Base-by-base conservation (phyloP, 2,888 invertebrate genomes). In the Graphium colonna region DNA sequence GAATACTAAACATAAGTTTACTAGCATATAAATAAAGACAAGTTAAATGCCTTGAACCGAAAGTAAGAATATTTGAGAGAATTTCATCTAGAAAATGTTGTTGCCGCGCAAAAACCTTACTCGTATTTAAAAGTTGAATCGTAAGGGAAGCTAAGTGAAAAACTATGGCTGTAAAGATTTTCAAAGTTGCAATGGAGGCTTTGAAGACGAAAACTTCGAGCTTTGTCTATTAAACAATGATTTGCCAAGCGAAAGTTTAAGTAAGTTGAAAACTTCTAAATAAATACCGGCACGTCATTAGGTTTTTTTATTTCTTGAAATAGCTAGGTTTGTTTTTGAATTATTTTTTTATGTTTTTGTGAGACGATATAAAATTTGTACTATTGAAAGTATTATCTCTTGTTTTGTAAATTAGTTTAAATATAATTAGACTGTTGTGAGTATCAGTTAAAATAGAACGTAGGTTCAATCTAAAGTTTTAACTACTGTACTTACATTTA, bases 171-270 rank as follows among this genome's bases (percentile, higher is more conserved):
- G 46, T 33, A 33, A 41, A 33, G 31, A 47, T 42, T 43, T 16
- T n/a, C 16, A 1, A 33, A 52, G 33, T 21, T 16, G 40, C 13
- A 45, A 18, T 16, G 31, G 26, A 45, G 31, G 12, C 46, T 42
- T 43, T n/a, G 26, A 28, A 31, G 15, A 33, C 40, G 18, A 36
- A 47, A 52, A 52, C 36, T 52, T 52, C 3, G 16, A 8, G 13
- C 36, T n/a, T 42, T 16, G 36, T 38, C 26, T 16, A 16, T 41
- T 46, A 36, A 28, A 52, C 39, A 18, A 40, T 41, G 40, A 51
- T 51, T 45, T 51, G 39, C 40, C 2, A 26, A 12, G 7, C n/a
- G 10, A 45, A 33, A 31, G 33, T 7, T 31, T 9, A 7, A 9
- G 10, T 10, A 9, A 31, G 31, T 31, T 31, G 31, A 9, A 31